Evolutionary conservation across 2,113 vertebrate genomes (phyloP).

Genomic region (Ictalurus furcatus): DNA sequence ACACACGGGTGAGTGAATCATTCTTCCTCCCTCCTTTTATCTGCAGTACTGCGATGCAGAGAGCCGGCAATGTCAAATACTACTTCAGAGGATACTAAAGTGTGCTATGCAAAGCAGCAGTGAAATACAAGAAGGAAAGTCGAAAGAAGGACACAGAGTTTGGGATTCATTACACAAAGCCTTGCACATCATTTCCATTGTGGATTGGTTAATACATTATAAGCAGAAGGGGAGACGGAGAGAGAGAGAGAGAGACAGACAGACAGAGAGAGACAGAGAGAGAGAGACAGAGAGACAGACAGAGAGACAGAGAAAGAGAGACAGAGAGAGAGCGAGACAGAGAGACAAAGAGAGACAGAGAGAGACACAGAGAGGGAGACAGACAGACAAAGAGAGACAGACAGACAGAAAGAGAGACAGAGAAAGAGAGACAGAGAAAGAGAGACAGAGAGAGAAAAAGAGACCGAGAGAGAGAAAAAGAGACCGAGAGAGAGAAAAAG

Average conservation of each 20-base stretch:
- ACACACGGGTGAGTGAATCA: conserved; percentile 18
- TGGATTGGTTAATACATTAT: background rate
- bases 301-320: background rate
- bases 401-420: too few species aligned
- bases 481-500: too few species aligned
- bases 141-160: conserved; percentile 18
- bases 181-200: background rate
- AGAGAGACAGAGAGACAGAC: background rate
- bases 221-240: conserved; percentile 32
- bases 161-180: conserved; percentile 47
- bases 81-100: conserved; percentile 26
- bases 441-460: too few species aligned
- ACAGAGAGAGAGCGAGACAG: background rate
- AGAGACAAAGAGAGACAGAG: background rate
- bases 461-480: too few species aligned
- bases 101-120: conserved; percentile 58
- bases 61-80: conserved; percentile 24
- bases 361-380: background rate
- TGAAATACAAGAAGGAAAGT: conserved; percentile 52
- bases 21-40: conserved; percentile 40
- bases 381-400: too few species aligned
- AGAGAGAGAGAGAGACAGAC: background rate
- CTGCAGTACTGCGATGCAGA: conserved; percentile 38
- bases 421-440: too few species aligned
- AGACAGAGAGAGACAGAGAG: background rate